Evolutionary conservation across 2,113 vertebrate genomes (phyloP).

Genomic region (Scomber colias): DNA sequence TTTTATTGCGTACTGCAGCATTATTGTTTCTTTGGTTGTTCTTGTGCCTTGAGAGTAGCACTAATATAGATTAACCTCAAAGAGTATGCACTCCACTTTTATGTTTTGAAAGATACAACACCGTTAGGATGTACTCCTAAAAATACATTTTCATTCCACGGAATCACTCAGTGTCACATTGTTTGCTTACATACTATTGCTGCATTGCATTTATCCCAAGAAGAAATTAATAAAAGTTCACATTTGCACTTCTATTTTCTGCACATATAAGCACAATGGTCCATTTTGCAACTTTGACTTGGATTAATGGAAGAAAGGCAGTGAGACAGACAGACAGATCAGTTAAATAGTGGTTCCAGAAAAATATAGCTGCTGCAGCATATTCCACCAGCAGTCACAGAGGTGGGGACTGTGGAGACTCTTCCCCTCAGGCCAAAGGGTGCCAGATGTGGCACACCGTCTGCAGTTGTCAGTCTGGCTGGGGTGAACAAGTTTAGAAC

Average conservation of each 20-base stretch:
- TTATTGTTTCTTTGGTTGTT: constrained; percentile 11
- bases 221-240: no score
- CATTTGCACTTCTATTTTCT: no score
- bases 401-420: background rate
- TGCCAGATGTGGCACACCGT: constrained; percentile 17
- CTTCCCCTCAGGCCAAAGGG: background rate
- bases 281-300: background rate
- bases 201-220: background rate
- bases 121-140: background rate
- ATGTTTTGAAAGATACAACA: background rate
- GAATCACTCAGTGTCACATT: background rate
- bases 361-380: background rate
- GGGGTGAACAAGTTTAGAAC: constrained; percentile 36
- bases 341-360: background rate
- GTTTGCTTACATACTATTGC: background rate
- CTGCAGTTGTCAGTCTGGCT: constrained; percentile 6
- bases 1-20: constrained; percentile 17
- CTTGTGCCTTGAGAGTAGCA: background rate
- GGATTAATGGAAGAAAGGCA: background rate
- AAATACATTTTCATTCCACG: background rate
- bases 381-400: background rate
- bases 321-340: background rate
- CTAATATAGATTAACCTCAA: background rate
- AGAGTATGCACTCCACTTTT: background rate
- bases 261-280: no score